Evolutionary conservation across 2,888 invertebrate genomes (phyloP), one percentile per base, ranked within the genome.

Genomic region (Stenichneumon culpator): DNA sequence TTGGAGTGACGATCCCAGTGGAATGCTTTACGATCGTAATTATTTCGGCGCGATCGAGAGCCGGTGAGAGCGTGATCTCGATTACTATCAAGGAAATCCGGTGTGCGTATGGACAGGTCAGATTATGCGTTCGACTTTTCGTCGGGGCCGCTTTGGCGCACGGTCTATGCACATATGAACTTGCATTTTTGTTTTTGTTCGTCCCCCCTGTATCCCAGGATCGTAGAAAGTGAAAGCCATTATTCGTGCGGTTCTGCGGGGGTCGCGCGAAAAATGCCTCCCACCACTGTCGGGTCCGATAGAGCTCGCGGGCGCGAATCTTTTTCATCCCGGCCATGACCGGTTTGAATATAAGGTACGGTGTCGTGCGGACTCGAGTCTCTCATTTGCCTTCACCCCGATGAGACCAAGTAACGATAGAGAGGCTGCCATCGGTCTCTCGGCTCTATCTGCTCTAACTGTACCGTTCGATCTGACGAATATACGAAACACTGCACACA

Each of bases 181-280:
- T 81, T 86, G 86, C 77, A 80, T 79, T 79, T 74, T 78, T 84
- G 44, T 47, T 47, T 47, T 47, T 47, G 3, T 16, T 39, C 39
- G 39, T 78, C 39, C 39, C 52, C 65, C 28, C 67, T 28, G 65
- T 68, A 57, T 73, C 78, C 44, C 67, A 79, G 32, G 67, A 86
- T 82, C 83, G 86, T 89, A 87, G 89, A 90, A 93, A 93, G 93
- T 93, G 93, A 93, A 93, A 93, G 93, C 92, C 88, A 93, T 93
- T 93, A 93, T 92, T 86, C 67, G 87, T 52, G 69, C 80, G 63
- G 83, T 63, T 32, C 63, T 63, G 89, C 88, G 89, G 82, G 85
- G 83, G 73, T 83, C 83, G 82, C 77, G 90, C 90, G 92, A 92
- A 93, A 93, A 92, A 91, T 84, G 83, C 87, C 82, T 85, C 88